Evolutionary conservation across 53 echinoderm and acorn worm genomes (phyloP).

Genomic region (Patiria pectinifera): DNA sequence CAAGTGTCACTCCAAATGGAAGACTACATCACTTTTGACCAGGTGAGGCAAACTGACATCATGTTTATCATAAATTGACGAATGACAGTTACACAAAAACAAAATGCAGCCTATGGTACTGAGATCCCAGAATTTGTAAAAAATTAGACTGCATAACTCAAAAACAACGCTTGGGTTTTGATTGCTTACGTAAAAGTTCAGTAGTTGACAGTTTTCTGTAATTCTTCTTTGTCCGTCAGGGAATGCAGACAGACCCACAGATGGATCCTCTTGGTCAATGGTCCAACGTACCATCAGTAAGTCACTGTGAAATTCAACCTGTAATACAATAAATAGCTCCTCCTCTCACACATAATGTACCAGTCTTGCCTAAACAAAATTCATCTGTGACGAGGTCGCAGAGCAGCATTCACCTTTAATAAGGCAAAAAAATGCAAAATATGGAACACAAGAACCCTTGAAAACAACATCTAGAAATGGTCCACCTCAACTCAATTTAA

Average conservation of each 20-base stretch:
- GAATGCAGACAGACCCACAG: conserved; percentile 82
- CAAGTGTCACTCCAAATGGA: conserved; percentile 8
- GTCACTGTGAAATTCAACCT: background rate
- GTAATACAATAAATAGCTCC: background rate
- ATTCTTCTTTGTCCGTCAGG: conserved; percentile 47
- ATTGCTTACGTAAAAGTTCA: background rate
- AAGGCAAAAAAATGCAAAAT: no score
- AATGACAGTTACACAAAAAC: background rate
- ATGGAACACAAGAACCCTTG: no score
- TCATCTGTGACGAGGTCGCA: no score
- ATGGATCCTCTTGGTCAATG: conserved; percentile 79
- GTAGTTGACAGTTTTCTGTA: background rate
- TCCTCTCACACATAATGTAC: background rate
- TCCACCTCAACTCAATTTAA: no score
- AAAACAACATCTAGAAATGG: no score
- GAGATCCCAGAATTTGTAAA: no score
- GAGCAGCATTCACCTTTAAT: no score
- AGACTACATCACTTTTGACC: conserved; percentile 36
- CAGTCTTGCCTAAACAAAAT: no score
- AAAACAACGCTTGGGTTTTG: no score
- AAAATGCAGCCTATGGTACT: background rate
- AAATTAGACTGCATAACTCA: no score
- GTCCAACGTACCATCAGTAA: conserved; percentile 77
- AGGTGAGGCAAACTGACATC: conserved; percentile 10
- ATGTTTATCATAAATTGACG: background rate